Conservation (phyloP, 2,797 vertebrate genomes). For the Poecilia velifera region DNA sequence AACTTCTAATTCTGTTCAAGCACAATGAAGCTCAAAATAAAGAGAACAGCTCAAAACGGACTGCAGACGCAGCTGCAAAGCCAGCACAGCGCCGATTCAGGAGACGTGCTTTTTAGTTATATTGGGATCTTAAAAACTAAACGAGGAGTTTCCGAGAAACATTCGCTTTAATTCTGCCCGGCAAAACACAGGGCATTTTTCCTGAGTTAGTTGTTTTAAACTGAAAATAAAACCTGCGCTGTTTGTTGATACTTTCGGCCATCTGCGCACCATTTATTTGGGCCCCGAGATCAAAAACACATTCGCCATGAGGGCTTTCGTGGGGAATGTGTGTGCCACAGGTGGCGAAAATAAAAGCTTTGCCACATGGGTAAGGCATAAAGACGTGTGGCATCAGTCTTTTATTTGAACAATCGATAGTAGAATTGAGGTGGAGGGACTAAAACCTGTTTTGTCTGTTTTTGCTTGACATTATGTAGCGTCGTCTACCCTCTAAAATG, state of each 20-base stretch:
- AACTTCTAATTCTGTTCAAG: background rate
- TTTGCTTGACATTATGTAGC: background rate
- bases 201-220: background rate
- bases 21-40: background rate
- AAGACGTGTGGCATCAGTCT: background rate
- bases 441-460: background rate
- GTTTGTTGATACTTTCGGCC: slow-evolving; percentile 62
- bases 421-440: background rate
- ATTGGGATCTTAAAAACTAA: background rate
- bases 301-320: slow-evolving; percentile 6
- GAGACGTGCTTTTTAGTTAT: background rate
- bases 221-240: slow-evolving; percentile 25
- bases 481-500: background rate
- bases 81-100: background rate
- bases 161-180: background rate
- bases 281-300: slow-evolving; percentile 50
- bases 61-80: too few species aligned
- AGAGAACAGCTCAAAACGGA: background rate
- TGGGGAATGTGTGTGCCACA: slow-evolving; percentile 43
- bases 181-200: slow-evolving; percentile 1
- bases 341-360: slow-evolving; percentile 42
- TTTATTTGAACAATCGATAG: background rate
- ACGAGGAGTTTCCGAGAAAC: background rate
- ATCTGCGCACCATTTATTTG: slow-evolving; percentile 64
- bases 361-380: slow-evolving; percentile 12